Percentiles rank a stretch among this genome's conserved stretches.
These are phyloP conservation scores for Hydrozoanthus gracilis DNA, from an alignment of 92 coral and sea anemone species.

Conservation along the genomic window DNA sequence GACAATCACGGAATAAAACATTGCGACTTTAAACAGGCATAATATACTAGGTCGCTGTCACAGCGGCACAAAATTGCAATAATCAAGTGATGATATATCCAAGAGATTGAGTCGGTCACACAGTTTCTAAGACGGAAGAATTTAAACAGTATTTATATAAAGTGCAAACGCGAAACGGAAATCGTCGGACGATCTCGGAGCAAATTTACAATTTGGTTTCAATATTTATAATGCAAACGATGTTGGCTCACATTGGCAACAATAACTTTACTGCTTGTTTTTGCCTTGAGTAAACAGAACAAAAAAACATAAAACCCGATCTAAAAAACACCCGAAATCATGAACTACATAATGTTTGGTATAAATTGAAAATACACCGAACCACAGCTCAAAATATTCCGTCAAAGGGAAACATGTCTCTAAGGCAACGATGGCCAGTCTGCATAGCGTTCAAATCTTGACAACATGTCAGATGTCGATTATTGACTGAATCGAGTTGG, in stretches of 20 bases:
- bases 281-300: conserved; percentile 33
- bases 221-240: conserved; percentile 34
- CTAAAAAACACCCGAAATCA: neutral
- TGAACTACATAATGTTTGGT: neutral
- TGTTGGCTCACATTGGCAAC: neutral
- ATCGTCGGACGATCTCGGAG: neutral
- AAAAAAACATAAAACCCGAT: conserved; percentile 12
- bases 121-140: neutral
- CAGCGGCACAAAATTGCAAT: neutral
- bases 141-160: neutral
- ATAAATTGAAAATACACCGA: neutral
- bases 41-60: conserved; percentile 16
- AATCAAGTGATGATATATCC: neutral
- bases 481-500: conserved; percentile 7
- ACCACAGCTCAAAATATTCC: neutral
- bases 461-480: conserved; percentile 40
- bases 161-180: conserved; percentile 24
- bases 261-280: neutral
- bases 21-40: neutral
- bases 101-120: neutral
- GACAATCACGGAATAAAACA: conserved; percentile 23
- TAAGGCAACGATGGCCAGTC: conserved; percentile 37
- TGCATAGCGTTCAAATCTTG: conserved; percentile 40
- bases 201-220: conserved; percentile 28
- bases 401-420: conserved; percentile 36